Percentiles rank a stretch among this genome's conserved stretches.
phyloP scores from a whole-genome alignment of 2,113 vertebrate species.

The Eurystomus gularis region DNA sequence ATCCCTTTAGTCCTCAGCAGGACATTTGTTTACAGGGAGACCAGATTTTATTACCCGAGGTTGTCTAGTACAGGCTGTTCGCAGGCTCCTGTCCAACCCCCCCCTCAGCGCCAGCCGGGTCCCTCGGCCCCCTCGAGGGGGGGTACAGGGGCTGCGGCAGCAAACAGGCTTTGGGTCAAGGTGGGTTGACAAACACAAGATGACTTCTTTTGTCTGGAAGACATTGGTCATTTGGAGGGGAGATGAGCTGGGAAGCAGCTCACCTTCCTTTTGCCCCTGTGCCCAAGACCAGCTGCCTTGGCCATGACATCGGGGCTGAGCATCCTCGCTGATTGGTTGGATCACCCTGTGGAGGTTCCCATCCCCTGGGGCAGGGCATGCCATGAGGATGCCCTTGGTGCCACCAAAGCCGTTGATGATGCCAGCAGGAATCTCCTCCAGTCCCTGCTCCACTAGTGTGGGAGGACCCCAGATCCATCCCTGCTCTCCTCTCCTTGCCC shows the following conservation, averaged over 20 bases:
- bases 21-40: conserved; percentile 30
- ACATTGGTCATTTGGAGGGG: not conserved
- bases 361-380: accelerated
- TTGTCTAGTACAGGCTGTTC: conserved; percentile 24
- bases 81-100: not conserved
- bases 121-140: not conserved
- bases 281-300: accelerated
- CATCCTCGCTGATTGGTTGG: not conserved
- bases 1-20: conserved; percentile 39
- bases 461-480: not conserved
- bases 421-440: not conserved
- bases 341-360: not conserved
- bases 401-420: accelerated
- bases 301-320: accelerated
- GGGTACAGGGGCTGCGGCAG: not conserved
- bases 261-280: accelerated
- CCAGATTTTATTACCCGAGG: not conserved
- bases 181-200: not conserved
- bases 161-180: accelerated
- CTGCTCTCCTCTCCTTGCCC: not conserved
- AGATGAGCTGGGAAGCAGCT: not conserved
- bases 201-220: not conserved
- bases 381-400: accelerated
- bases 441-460: accelerated
- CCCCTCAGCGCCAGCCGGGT: not conserved